Evolutionary conservation across 2,888 invertebrate species (phyloP).

Genomic region (Pegoplata infirma): DNA sequence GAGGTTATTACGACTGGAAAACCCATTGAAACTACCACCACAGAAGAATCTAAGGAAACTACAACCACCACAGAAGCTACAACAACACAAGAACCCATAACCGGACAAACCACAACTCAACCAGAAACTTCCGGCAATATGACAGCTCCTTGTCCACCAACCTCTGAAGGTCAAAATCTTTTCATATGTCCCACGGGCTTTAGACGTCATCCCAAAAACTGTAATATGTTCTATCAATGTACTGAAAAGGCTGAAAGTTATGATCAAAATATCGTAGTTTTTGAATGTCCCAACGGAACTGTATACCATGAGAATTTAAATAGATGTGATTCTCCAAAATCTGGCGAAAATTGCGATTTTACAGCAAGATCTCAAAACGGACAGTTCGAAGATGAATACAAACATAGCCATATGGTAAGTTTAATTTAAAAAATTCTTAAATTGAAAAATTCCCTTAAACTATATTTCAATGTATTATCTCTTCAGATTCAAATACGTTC

Average conservation of each 20-base stretch:
- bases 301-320: constrained; percentile 86
- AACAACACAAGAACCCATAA: constrained; percentile 47
- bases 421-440: not conserved
- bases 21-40: constrained; percentile 46
- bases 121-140: constrained; percentile 50
- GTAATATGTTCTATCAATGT: constrained; percentile 91
- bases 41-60: constrained; percentile 6
- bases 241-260: constrained; percentile 82
- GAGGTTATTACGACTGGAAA: constrained; percentile 40
- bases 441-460: not conserved
- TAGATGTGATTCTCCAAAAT: constrained; percentile 84
- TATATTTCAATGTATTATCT: constrained; percentile 43
- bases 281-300: constrained; percentile 88
- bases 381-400: constrained; percentile 68
- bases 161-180: constrained; percentile 82
- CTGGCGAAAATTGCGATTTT: constrained; percentile 74
- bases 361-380: constrained; percentile 64
- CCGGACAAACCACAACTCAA: constrained; percentile 54
- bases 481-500: constrained; percentile 83
- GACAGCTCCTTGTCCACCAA: constrained; percentile 71
- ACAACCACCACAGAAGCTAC: constrained; percentile 39
- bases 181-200: constrained; percentile 91
- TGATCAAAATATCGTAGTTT: constrained; percentile 85
- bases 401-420: constrained; percentile 71
- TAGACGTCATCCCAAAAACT: constrained; percentile 88